Conservation (phyloP, 2,888 invertebrate species). For the Athetis lepigone region DNA sequence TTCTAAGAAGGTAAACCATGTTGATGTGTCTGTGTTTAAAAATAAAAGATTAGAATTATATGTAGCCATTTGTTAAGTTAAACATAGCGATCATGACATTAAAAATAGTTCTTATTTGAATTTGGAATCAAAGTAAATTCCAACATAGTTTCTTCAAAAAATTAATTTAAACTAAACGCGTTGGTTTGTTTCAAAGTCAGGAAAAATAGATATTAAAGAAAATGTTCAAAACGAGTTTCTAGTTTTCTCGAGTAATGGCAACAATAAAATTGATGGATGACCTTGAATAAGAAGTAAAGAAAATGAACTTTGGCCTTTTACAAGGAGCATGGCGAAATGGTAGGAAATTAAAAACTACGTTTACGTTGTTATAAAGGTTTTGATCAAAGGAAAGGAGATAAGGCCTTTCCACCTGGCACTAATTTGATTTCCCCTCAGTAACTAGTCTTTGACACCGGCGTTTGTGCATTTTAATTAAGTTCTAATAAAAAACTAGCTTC, state of each 20-base stretch:
- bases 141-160: no score
- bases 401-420: constrained; percentile 43
- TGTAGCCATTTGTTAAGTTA: no score
- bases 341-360: constrained; percentile 38
- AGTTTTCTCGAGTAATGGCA: constrained; percentile 7
- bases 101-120: no score
- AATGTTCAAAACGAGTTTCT: background rate
- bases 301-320: constrained; percentile 1
- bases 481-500: constrained; percentile 52
- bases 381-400: constrained; percentile 45
- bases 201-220: background rate
- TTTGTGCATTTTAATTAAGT: constrained; percentile 62
- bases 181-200: background rate
- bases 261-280: constrained; percentile 9
- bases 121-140: no score
- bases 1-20: background rate
- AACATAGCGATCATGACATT: no score
- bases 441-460: constrained; percentile 45
- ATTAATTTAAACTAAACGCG: no score
- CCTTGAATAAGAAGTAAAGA: constrained; percentile 1
- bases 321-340: background rate
- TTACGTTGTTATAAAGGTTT: constrained; percentile 9
- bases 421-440: constrained; percentile 58
- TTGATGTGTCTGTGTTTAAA: background rate
- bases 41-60: no score